Base-by-base conservation (phyloP, 2,888 invertebrate species). In the Tanypteryx hageni region DNA sequence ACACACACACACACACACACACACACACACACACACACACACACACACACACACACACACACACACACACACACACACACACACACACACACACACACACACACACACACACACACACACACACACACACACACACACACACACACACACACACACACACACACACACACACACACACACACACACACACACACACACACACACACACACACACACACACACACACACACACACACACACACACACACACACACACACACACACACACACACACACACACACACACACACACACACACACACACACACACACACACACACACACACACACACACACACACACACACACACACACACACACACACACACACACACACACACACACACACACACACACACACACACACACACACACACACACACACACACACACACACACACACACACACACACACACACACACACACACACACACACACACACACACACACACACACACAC, bases 1-100 rank as follows among this genome's bases (percentile, higher is more conserved):
- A 61, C 61, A 61, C 61, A 61, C 61, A 61, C 61, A 61, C 61
- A 61, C 61, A 61, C 61, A 61, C 61, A 61, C 61, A 61, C 61
- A 61, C 61, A 61, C 61, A 61, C 61, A 61, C 61, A 61, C 61
- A 61, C 61, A 61, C 61, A 61, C 61, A 61, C 61, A 61, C 61
- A 61, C 61, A 61, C 61, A 61, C 61, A 61, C 61, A 61, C 61
- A 61, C 61, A 61, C 61, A 61, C 61, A 61, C 61, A 61, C 61
- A 61, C 61, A 61, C 61, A 61, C 61, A 61, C 61, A 61, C 61
- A 61, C 61, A 61, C 61, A 61, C 61, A 61, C 61, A 61, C 61
- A 61, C 61, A 61, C 61, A 61, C 61, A 61, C 61, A 61, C 61
- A 61, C 61, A 61, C 61, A 61, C 61, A 61, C 61, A 61, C 61